A percentile compares a stretch with the other conserved stretches of the same genome.
Conservation (phyloP, 2,113 vertebrate species). For the Nothocercus nigrocapillus region DNA sequence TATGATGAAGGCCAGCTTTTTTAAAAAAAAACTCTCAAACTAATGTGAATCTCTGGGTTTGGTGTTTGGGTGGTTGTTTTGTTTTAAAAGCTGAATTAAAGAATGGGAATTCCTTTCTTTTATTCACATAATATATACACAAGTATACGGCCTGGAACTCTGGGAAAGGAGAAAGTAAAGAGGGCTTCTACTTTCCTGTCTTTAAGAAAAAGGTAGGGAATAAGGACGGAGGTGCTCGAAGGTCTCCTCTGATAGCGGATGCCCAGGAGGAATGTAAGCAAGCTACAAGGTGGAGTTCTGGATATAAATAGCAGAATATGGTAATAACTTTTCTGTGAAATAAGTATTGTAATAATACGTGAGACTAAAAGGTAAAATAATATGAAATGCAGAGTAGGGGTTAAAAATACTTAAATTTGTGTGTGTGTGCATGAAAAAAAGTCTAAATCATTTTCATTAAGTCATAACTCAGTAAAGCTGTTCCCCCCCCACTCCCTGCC, state of each 20-base stretch:
- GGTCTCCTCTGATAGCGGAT: not conserved
- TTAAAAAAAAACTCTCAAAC: not conserved
- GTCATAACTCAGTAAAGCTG: not conserved
- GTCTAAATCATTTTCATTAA: not conserved
- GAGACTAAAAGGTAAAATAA: not conserved
- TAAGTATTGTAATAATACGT: not conserved
- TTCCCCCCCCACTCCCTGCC: too few relatives aligned
- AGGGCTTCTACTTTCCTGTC: not conserved
- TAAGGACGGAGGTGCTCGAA: not conserved
- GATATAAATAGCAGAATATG: not conserved
- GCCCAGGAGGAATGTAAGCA: not conserved
- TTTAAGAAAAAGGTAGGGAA: not conserved
- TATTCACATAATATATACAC: not conserved
- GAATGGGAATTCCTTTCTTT: not conserved
- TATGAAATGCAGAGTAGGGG: not conserved
- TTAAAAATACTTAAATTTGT: not conserved
- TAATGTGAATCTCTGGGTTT: not conserved
- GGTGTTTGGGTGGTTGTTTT: not conserved
- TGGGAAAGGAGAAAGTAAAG: not conserved
- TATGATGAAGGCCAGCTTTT: not conserved
- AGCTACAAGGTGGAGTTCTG: not conserved
- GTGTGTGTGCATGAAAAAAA: not conserved
- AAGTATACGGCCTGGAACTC: accelerated
- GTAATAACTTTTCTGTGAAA: not conserved
- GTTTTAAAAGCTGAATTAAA: not conserved